Percentiles rank a stretch among this genome's conserved stretches.
Conservation (phyloP, 2,113 vertebrate genomes). For the Syrmaticus mikado region DNA sequence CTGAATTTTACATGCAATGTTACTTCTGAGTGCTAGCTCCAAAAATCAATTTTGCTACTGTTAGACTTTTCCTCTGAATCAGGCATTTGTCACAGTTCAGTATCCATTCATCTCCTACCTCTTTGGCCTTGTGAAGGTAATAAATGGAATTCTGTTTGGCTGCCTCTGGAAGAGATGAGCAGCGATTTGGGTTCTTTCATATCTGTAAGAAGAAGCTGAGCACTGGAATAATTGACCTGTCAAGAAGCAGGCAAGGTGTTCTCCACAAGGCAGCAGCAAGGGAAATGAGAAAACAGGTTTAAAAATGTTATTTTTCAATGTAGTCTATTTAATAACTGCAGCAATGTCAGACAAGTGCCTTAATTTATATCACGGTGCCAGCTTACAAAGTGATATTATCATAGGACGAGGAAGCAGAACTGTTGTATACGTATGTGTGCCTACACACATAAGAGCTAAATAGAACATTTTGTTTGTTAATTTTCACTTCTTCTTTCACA, state of each 20-base stretch:
- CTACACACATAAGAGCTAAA: neutral
- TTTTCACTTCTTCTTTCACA: neutral
- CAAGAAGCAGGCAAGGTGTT: conserved; percentile 81
- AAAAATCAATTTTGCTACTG: conserved; percentile 67
- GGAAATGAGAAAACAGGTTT: conserved; percentile 85
- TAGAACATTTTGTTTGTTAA: neutral
- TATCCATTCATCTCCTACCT: conserved; percentile 81
- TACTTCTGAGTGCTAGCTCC: conserved; percentile 44
- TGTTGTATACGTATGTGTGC: neutral
- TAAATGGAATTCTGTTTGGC: conserved; percentile 78
- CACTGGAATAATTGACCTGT: conserved; percentile 91
- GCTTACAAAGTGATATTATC: conserved; percentile 31
- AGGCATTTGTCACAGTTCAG: conserved; percentile 81
- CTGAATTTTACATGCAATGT: conserved; percentile 21
- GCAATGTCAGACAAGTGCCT: conserved; percentile 55
- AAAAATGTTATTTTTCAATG: conserved; percentile 81
- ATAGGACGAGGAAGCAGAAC: neutral
- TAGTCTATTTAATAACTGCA: conserved; percentile 73
- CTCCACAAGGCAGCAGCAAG: conserved; percentile 76
- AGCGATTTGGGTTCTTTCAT: conserved; percentile 78
- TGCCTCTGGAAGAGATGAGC: conserved; percentile 82
- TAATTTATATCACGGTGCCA: conserved; percentile 63
- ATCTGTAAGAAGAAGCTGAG: conserved; percentile 80
- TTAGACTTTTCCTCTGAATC: conserved; percentile 76
- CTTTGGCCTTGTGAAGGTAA: conserved; percentile 78